These are phyloP conservation scores for Cinara cedri DNA, from an alignment of 2,888 invertebrate genomes.

Conservation along the genomic window DNA sequence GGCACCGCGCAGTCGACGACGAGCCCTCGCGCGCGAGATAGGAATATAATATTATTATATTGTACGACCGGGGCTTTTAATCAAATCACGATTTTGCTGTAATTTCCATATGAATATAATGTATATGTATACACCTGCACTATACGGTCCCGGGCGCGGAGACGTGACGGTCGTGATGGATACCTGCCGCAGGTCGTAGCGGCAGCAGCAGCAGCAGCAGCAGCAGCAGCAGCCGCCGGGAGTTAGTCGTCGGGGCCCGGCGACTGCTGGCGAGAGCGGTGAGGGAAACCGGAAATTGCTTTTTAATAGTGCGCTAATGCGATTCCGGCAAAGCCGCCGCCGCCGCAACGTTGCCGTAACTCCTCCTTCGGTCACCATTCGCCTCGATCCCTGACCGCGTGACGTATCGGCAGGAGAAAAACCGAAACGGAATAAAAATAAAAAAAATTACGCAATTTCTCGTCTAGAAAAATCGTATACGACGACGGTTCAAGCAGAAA, in stretches of 20 bases:
- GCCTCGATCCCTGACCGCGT: neutral
- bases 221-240: too few species aligned
- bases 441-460: too few species aligned
- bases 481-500: too few species aligned
- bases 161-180: constrained; percentile 19
- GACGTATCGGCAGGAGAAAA: too few species aligned
- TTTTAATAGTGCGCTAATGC: constrained; percentile 38
- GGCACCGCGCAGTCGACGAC: too few species aligned
- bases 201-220: too few species aligned
- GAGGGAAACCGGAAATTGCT: constrained; percentile 32
- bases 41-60: too few species aligned
- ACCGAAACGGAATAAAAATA: too few species aligned
- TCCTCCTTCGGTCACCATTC: too few species aligned
- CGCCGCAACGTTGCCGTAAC: neutral
- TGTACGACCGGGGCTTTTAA: constrained; percentile 30
- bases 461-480: too few species aligned
- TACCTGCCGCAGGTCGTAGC: neutral
- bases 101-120: constrained; percentile 46
- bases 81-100: constrained; percentile 46
- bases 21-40: too few species aligned
- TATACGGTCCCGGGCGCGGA: neutral
- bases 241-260: too few species aligned
- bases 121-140: neutral
- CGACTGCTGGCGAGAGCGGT: neutral
- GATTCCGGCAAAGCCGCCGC: constrained; percentile 6